Evolutionary conservation across 2,797 vertebrate genomes (phyloP).

Genomic region (Pelobates cultripes): DNA sequence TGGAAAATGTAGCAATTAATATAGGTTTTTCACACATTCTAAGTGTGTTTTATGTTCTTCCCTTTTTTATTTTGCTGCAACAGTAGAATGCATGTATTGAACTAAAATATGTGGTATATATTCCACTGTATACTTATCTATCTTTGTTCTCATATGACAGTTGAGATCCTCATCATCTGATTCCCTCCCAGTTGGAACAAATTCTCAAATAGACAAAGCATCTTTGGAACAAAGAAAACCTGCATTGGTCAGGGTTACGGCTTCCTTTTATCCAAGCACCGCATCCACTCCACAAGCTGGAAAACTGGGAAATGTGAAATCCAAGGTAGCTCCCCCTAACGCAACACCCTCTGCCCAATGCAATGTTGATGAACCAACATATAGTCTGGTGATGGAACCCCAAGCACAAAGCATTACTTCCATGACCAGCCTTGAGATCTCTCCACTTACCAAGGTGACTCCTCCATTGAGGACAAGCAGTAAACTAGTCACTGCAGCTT

Average conservation of each 20-base stretch:
- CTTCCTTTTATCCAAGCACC: constrained; percentile 48
- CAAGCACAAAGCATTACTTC: constrained; percentile 35
- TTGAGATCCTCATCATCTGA: constrained; percentile 36
- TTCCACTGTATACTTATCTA: too few relatives aligned
- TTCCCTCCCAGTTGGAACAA: constrained; percentile 7
- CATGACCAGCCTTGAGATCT: constrained; percentile 37
- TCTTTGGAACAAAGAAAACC: constrained; percentile 41
- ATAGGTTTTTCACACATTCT: too few relatives aligned
- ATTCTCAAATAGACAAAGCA: constrained; percentile 15
- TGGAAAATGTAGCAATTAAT: too few relatives aligned
- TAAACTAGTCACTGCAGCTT: constrained; percentile 50
- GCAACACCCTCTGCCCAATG: background rate
- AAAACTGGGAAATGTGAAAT: background rate
- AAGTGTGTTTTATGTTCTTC: too few relatives aligned
- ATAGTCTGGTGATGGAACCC: constrained; percentile 50
- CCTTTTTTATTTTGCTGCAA: too few relatives aligned
- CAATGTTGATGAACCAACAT: constrained; percentile 27
- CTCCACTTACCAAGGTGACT: constrained; percentile 33
- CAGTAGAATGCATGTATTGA: too few relatives aligned
- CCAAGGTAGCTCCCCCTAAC: background rate
- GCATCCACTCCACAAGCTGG: constrained; percentile 28
- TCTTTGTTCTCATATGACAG: background rate
- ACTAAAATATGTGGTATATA: too few relatives aligned
- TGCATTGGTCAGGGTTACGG: constrained; percentile 47
- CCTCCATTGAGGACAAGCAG: constrained; percentile 50